These are phyloP conservation scores for Sinocyclocheilus anshuiensis DNA, from an alignment of 2,113 vertebrate species.

Conservation along the genomic window DNA sequence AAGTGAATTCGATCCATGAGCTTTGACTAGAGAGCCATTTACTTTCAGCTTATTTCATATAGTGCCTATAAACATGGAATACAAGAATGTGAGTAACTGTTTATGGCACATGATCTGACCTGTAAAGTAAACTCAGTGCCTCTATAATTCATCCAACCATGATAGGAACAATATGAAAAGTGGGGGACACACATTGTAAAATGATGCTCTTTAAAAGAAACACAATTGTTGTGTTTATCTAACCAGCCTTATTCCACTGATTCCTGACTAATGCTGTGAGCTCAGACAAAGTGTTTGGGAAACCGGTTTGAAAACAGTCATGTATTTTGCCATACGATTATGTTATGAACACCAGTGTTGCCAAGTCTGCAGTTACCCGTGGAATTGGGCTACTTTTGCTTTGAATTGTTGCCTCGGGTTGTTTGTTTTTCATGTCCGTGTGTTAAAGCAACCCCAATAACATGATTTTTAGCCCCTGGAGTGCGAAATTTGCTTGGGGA, in stretches of 20 bases:
- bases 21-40: conserved; percentile 29
- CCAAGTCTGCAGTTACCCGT: no score
- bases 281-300: background rate
- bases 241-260: background rate
- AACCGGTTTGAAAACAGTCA: background rate
- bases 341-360: background rate
- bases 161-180: background rate
- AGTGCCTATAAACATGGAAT: background rate
- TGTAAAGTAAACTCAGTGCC: background rate
- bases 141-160: background rate
- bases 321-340: background rate
- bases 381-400: no score
- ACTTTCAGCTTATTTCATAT: background rate
- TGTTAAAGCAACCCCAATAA: no score
- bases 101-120: background rate
- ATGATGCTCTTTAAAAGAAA: background rate
- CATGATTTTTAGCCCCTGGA: no score
- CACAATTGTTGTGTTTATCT: background rate
- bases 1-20: conserved; percentile 33
- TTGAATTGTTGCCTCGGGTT: no score
- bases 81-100: background rate
- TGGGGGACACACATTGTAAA: background rate
- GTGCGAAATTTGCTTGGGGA: no score
- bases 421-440: no score
- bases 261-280: background rate